These are phyloP conservation scores for Sycobia sp. DNA, from an alignment of 1,140 invertebrate species.

Conservation along the genomic window DNA sequence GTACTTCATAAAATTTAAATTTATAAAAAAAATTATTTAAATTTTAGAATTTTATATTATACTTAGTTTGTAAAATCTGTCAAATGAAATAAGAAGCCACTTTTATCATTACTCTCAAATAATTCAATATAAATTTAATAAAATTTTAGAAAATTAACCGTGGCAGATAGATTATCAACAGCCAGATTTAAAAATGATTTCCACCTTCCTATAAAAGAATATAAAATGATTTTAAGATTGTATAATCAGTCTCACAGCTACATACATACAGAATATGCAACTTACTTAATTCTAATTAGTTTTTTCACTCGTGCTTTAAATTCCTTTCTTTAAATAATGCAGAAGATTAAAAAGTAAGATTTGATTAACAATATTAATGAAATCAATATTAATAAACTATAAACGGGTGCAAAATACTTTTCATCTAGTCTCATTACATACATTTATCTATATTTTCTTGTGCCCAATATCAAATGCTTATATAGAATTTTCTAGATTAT, in stretches of 20 bases:
- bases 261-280: constrained; percentile 18
- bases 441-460: constrained; percentile 5
- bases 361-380: constrained; percentile 9
- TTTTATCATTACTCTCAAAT: not conserved
- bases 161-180: not conserved
- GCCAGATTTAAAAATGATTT: not conserved
- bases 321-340: not conserved
- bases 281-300: constrained; percentile 5
- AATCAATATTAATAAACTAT: constrained; percentile 9
- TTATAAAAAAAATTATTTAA: too few relatives aligned
- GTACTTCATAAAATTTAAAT: too few relatives aligned
- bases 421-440: constrained; percentile 11
- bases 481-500: not conserved
- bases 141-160: constrained; percentile 3
- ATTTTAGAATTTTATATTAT: too few relatives aligned
- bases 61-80: not conserved
- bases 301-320: constrained; percentile 6
- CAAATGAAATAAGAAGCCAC: not conserved
- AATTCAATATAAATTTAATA: constrained; percentile 24
- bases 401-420: constrained; percentile 25
- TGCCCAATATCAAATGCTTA: constrained; percentile 8
- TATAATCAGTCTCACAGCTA: constrained; percentile 31
- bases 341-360: constrained; percentile 21
- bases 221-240: constrained; percentile 8
- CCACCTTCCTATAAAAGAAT: not conserved